Evolutionary conservation across 2,113 vertebrate genomes (phyloP), one percentile per base, ranked within the genome.

Genomic region (Oplegnathus fasciatus): DNA sequence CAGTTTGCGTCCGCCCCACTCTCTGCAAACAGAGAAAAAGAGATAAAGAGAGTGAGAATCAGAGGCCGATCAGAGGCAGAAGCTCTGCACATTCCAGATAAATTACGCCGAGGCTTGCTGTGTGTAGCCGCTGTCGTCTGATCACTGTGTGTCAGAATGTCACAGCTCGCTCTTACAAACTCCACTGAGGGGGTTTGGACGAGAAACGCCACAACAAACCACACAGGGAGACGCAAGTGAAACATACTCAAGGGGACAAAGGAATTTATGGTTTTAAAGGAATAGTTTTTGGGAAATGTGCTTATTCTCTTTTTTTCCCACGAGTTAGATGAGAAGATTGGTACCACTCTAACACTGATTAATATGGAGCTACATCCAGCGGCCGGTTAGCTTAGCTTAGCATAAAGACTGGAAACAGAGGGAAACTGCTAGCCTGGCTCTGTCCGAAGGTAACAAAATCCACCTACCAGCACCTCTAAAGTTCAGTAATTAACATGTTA

Each of bases 111-210:
- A 76, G 44, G 64, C 30, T 54, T 60, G 52, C 6, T 44, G 68
- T 62, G 54, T 52, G 74, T 1, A 15, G 71, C 62, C 20, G 34
- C 58, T 61, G 64, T 70, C 69, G 18, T 80, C 78, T 60, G 42
- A 82, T 75, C 80, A 67, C 30, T 30, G 60, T 58, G 75, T 75
- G 88, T 83, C 52, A 86, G 61, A 78, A 72, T 85, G 79, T 89
- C 88, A 86, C 82, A 74, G 46, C 55, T 77, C 24, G 28, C 74
- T 84, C 76, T 37, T 18, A 68, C 64, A 50, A 65, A 77, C 60
- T 68, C 40, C 20, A 55, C 34, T 62, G 48, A 13, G 37, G 22
- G 9, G 46, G 17, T 28, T 9, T 0, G n/a, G n/a, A 54, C 54
- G 60, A 78, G 77, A 75, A 68, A 70, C 71, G 22, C 3, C 5